These are phyloP conservation scores for Ormyrus labotus DNA, from an alignment of 2,888 invertebrate species.

Conservation along the genomic window DNA sequence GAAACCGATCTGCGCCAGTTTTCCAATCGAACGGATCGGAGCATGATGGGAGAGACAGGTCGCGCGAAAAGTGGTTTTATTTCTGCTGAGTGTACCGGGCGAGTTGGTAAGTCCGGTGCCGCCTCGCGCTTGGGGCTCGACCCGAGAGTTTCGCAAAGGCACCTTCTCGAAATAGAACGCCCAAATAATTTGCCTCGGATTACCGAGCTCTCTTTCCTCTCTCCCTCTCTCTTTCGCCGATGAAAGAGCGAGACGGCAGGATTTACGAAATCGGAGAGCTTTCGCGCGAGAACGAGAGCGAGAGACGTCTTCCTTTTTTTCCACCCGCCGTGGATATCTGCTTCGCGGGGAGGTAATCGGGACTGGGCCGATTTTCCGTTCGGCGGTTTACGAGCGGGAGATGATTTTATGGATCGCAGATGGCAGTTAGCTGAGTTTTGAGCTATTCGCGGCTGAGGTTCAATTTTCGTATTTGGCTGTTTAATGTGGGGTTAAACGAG, in stretches of 20 bases:
- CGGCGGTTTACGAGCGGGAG: no score
- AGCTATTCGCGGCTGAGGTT: no score
- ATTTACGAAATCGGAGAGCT: conserved; percentile 39
- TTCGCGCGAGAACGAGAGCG: neutral
- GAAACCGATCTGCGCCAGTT: no score
- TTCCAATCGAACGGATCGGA: neutral
- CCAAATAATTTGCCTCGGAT: conserved; percentile 76
- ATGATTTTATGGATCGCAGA: no score
- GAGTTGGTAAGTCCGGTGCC: conserved; percentile 44
- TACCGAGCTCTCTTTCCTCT: conserved; percentile 66
- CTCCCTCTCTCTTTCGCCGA: conserved; percentile 17
- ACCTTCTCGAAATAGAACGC: conserved; percentile 76
- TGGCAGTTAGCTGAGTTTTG: no score
- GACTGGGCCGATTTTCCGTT: no score
- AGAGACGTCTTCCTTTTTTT: neutral
- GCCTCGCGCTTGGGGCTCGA: conserved; percentile 62
- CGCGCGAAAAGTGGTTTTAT: conserved; percentile 65
- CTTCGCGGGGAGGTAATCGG: no score
- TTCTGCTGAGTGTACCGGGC: conserved; percentile 60
- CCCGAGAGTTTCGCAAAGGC: conserved; percentile 74
- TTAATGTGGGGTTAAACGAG: no score
- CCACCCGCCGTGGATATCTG: no score
- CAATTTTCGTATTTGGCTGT: no score
- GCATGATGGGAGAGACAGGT: conserved; percentile 32
- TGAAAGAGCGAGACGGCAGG: conserved; percentile 36